Base-by-base conservation (phyloP, 2,113 vertebrate species). In the Syrrhaptes paradoxus region DNA sequence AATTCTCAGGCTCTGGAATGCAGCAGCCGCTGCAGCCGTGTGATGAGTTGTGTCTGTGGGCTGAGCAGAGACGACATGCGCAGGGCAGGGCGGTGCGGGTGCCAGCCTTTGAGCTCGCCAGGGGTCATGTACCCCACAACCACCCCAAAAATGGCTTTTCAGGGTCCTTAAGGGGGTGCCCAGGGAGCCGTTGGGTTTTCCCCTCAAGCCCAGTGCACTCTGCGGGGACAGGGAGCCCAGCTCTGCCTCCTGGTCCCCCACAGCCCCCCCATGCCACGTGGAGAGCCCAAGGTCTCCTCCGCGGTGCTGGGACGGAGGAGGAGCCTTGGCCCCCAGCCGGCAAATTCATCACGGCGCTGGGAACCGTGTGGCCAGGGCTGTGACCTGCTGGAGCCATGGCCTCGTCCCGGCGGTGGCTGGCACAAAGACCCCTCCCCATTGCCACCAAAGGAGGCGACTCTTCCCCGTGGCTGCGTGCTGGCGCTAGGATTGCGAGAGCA, bases 191-290 rank as follows among this genome's bases (percentile, higher is more conserved):
- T 67, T 70, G 54, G 29, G 34, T 11, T 7, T 48, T 29, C 5
- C 29, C 22, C 5, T 83, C 17, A 9, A 74, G 34, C 57, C 76
- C 43, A 48, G 32, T 71, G 34, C 22, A 68, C 13, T 36, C 68
- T 52, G 26, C 2, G 8, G 66, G 66, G 19, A 62, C 19, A 28
- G 20, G 38, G 17, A 58, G 28, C 31, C 20, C 70, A 54, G 38
- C 31, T 0, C 0, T 75, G 70, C 11, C 43, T 46, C 17, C 46
- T 18, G 46, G 10, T 78, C 2, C 16, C 34, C 7, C 36, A 7
- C 0, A 2, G 26, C 4, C 6, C 9, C 9, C 20, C 45, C 1
- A 1, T 41, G 51, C 32, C 70, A 12, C n/a, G 7, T 0, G 0
- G 8, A 45, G 46, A 54, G 43, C 36, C 31, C 51, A 34, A 36